These are phyloP conservation scores for Melangyna quadrimaculata DNA, from an alignment of 2,888 invertebrate species.

Conservation along the genomic window DNA sequence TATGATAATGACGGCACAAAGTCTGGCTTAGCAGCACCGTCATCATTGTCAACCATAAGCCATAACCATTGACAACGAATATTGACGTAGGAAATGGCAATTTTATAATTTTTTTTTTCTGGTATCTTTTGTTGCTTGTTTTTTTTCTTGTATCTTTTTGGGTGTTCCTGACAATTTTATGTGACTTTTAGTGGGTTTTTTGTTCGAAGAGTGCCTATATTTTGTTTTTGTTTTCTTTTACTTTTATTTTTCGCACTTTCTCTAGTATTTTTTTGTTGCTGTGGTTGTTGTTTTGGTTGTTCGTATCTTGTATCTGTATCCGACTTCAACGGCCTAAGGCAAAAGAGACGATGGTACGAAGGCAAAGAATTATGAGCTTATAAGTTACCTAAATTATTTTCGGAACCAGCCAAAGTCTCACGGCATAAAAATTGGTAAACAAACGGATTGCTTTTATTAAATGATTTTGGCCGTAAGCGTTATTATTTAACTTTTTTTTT, in stretches of 20 bases:
- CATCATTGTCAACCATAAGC: neutral
- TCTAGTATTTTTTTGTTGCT: conserved; percentile 35
- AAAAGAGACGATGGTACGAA: neutral
- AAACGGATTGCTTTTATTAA: conserved; percentile 38
- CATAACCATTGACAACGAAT: conserved; percentile 36
- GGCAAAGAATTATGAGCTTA: neutral
- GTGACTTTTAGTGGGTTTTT: conserved; percentile 34
- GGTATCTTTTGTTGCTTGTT: neutral
- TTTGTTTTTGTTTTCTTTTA: conserved; percentile 12
- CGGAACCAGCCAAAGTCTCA: conserved; percentile 17
- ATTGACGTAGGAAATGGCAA: conserved; percentile 35
- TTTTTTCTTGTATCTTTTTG: neutral
- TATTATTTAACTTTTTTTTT: conserved; percentile 37
- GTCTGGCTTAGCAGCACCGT: conserved; percentile 16
- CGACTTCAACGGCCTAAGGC: neutral
- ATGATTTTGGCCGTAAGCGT: conserved; percentile 43
- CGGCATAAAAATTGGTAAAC: conserved; percentile 45
- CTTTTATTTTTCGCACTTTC: conserved; percentile 55
- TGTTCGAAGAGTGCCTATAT: conserved; percentile 11
- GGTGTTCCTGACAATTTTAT: conserved; percentile 37
- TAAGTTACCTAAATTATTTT: conserved; percentile 6
- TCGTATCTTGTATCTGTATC: conserved; percentile 4
- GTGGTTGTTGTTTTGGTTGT: neutral
- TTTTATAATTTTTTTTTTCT: conserved; percentile 21
- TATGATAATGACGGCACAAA: conserved; percentile 37